Evolutionary conservation across 2,113 vertebrate genomes (phyloP).

Genomic region (Odobenus rosmarus): DNA sequence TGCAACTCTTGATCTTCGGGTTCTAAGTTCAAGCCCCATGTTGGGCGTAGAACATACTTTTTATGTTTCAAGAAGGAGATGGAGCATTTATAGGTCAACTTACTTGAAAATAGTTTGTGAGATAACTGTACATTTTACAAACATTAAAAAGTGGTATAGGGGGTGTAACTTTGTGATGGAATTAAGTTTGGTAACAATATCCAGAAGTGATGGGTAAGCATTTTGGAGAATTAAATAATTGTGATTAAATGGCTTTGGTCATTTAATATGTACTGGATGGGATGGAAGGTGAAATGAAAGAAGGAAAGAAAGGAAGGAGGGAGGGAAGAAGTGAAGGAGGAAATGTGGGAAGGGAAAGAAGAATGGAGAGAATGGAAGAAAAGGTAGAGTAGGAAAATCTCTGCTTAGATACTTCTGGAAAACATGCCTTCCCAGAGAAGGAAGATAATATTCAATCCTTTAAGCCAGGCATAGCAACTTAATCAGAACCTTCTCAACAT

Average conservation of each 20-base stretch:
- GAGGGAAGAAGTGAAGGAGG: neutral
- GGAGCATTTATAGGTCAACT: neutral
- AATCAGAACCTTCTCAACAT: neutral
- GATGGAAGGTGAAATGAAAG: neutral
- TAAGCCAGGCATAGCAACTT: neutral
- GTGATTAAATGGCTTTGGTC: neutral
- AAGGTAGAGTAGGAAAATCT: neutral
- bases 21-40: neutral
- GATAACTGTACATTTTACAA: neutral
- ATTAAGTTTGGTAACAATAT: neutral
- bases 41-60: neutral
- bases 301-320: neutral
- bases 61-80: neutral
- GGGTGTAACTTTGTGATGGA: neutral
- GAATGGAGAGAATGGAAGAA: neutral
- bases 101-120: slow-evolving; percentile 20
- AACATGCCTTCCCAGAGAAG: neutral
- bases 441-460: neutral
- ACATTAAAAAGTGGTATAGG: neutral
- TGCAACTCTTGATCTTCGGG: neutral
- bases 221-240: neutral
- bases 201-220: neutral
- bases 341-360: neutral
- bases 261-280: neutral
- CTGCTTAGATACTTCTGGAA: neutral